Evolutionary conservation across 2,888 invertebrate genomes (phyloP).

Genomic region (Seira musarum): DNA sequence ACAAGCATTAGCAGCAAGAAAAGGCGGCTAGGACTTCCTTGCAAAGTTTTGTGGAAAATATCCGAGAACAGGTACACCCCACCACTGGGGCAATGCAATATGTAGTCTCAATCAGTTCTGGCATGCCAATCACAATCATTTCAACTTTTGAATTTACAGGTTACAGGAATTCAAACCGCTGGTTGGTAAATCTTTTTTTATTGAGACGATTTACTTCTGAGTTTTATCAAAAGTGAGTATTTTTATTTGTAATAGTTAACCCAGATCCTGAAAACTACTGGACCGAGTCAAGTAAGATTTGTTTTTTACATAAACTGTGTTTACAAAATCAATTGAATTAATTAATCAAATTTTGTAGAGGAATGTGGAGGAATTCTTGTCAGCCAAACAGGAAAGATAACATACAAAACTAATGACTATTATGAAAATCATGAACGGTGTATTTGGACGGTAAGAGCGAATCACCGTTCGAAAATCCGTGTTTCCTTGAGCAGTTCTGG

Average conservation of each 20-base stretch:
- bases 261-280: conserved; percentile 48
- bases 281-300: conserved; percentile 42
- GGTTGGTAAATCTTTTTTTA: conserved; percentile 15
- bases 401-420: conserved; percentile 33
- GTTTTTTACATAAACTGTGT: neutral
- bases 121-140: too few species aligned
- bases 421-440: conserved; percentile 51
- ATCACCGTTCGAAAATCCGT: conserved; percentile 46
- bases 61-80: conserved; percentile 30
- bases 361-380: conserved; percentile 57
- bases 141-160: conserved; percentile 19
- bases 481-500: neutral
- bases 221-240: neutral
- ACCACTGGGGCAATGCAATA: neutral
- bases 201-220: too few species aligned
- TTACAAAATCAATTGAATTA: neutral
- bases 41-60: conserved; percentile 18
- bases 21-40: conserved; percentile 21
- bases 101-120: too few species aligned
- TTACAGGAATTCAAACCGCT: conserved; percentile 29
- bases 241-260: conserved; percentile 24
- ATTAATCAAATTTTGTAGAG: neutral
- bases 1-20: conserved; percentile 34
- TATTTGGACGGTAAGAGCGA: conserved; percentile 55
- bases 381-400: conserved; percentile 50